Percentiles rank a stretch among this genome's conserved stretches.
Evolutionary conservation across 2,888 invertebrate species (phyloP).

Genomic region (Prosopocoilus inquinatus): DNA sequence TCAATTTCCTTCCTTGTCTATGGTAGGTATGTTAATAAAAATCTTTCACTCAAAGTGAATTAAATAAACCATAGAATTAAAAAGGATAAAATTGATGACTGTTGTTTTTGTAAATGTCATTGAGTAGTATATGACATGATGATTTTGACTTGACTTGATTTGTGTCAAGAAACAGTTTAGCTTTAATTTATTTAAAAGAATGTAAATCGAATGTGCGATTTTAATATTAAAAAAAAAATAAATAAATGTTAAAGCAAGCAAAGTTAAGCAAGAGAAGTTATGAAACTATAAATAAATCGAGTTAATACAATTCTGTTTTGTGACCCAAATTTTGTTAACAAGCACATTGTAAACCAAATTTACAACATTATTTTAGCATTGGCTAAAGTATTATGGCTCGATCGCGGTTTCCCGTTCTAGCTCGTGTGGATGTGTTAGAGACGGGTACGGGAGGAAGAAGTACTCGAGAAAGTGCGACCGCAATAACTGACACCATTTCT

Average conservation of each 20-base stretch:
- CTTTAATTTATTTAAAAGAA: no score
- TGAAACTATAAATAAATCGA: neutral
- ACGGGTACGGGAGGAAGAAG: conserved; percentile 5
- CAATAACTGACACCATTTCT: conserved; percentile 44
- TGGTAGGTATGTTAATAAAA: neutral
- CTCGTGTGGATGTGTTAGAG: conserved; percentile 2
- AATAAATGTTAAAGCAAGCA: neutral
- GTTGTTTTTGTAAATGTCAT: no score
- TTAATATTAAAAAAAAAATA: no score
- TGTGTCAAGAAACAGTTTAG: no score
- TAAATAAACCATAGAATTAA: no score
- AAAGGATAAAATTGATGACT: no score
- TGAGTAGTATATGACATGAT: no score
- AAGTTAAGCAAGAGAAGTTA: neutral
- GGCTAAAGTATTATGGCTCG: neutral
- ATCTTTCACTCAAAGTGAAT: neutral
- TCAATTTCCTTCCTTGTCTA: no score
- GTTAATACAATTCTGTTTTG: neutral
- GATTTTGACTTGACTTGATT: no score
- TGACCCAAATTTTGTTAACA: conserved; percentile 4
- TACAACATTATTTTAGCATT: neutral
- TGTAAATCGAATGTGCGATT: no score
- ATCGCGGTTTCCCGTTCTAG: neutral
- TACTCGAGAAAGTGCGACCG: neutral
- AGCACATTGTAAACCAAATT: neutral